Percentiles rank a stretch among this genome's conserved stretches.
Conservation (phyloP, 2,113 vertebrate species). For the Boleophthalmus pectinirostris region DNA sequence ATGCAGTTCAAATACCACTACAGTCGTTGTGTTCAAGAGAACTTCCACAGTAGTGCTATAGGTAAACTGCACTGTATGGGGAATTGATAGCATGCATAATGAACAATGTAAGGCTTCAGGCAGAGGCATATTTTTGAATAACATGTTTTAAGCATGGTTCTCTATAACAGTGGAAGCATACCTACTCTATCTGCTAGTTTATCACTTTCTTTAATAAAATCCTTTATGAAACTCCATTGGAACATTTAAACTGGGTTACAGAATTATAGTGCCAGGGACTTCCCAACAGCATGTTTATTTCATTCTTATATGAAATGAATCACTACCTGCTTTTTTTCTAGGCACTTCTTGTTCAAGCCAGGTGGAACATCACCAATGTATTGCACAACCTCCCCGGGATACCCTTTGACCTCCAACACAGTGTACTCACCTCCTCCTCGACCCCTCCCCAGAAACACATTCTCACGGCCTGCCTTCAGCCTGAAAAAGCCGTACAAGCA, state of each 20-base stretch:
- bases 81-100: neutral
- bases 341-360: conserved; percentile 99
- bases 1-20: neutral
- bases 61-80: neutral
- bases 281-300: neutral
- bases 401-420: conserved; percentile 98
- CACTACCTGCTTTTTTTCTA: conserved; percentile 55
- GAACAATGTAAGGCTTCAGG: neutral
- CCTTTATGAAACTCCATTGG: neutral
- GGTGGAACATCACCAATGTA: conserved; percentile 97
- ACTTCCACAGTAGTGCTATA: neutral
- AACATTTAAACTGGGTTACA: neutral
- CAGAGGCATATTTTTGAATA: neutral
- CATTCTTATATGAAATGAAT: neutral
- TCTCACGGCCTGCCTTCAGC: conserved; percentile 93
- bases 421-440: conserved; percentile 97
- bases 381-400: conserved; percentile 94
- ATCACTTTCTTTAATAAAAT: neutral
- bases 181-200: neutral
- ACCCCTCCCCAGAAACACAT: conserved; percentile 93
- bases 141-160: neutral
- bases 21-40: neutral
- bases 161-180: neutral
- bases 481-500: conserved; percentile 97
- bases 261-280: conserved; percentile 16